phyloP scores from a whole-genome alignment of 2,113 vertebrate genomes.

The Gallinago undulata region DNA sequence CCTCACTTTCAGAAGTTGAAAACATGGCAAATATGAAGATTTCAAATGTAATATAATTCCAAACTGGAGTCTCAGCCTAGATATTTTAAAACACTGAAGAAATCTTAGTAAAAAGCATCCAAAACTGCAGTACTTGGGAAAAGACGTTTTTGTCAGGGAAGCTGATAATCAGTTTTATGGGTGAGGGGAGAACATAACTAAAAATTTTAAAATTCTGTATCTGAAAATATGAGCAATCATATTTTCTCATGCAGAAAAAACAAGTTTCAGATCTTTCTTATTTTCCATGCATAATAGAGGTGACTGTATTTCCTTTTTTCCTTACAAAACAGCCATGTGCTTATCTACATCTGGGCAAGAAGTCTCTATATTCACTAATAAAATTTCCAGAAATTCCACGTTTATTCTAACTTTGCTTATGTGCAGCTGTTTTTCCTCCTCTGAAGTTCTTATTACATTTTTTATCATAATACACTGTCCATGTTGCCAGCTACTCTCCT shows the following conservation, averaged over 20 bases:
- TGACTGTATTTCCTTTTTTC: background rate
- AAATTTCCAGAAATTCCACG: conserved; percentile 31
- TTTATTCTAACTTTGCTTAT: conserved; percentile 39
- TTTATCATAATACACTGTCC: conserved; percentile 58
- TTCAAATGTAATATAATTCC: background rate
- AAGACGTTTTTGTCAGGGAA: background rate
- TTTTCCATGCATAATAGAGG: background rate
- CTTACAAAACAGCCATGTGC: background rate
- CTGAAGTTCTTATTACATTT: conserved; percentile 67
- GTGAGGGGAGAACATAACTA: background rate
- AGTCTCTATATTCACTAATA: conserved; percentile 7
- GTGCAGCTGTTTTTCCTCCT: conserved; percentile 64
- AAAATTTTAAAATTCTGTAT: background rate
- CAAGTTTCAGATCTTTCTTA: background rate
- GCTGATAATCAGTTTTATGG: background rate
- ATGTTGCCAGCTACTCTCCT: conserved; percentile 60
- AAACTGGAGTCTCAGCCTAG: background rate
- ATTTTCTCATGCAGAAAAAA: background rate
- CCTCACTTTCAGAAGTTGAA: background rate
- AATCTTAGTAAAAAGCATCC: background rate
- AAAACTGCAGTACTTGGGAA: background rate
- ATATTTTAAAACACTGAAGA: background rate
- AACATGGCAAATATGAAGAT: background rate
- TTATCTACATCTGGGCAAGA: background rate
- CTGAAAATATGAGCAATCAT: background rate